Base-by-base conservation (phyloP, 2,797 vertebrate species). In the Pogoniulus pusillus region DNA sequence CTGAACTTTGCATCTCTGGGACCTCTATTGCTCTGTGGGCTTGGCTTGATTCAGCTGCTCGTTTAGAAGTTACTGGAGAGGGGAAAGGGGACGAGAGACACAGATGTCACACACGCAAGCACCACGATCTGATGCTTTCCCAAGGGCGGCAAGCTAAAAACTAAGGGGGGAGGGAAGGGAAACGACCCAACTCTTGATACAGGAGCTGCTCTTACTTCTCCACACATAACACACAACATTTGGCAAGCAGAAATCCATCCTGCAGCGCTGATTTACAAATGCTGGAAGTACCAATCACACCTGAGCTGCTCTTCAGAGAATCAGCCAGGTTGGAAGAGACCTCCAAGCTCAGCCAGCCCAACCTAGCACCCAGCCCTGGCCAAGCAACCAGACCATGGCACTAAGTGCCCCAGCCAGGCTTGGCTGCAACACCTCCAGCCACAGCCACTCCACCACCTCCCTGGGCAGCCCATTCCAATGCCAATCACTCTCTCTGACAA, bases 161-260 rank as follows among this genome's bases (percentile, higher is more conserved):
- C 2, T 39, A 18, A 37, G 63, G 14, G 3, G 4, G 12, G 10
- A 3, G 6, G 3, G 4, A 27, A 9, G 7, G 26, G 49, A 5
- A 17, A 15, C 29, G 16, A 72, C 16, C 60, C 49, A 35, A 1
- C 20, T 68, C 72, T 65, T 55, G 16, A 70, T 78, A 66, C 0
- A 59, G 35, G 24, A 87, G 53, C 13, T 45, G 4, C 53, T 34
- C 53, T 85, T 82, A 32, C 22, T 85, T 85, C 53, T 83, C 66
- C 24, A 69, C 7, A 29, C 6, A 4, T 60, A 79, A 57, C 9
- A 41, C 16, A 65, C 6, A 74, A n/a, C 10, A 34, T 15, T 27
- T 83, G 62, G 39, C 17, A 39, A 76, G 53, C 19, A 85, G 82
- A 89, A 84, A 69, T 39, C 37, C 19, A 73, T 29, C 43, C 73